Base-by-base conservation (phyloP, 2,888 invertebrate genomes). In the Alloplasta piceator region DNA sequence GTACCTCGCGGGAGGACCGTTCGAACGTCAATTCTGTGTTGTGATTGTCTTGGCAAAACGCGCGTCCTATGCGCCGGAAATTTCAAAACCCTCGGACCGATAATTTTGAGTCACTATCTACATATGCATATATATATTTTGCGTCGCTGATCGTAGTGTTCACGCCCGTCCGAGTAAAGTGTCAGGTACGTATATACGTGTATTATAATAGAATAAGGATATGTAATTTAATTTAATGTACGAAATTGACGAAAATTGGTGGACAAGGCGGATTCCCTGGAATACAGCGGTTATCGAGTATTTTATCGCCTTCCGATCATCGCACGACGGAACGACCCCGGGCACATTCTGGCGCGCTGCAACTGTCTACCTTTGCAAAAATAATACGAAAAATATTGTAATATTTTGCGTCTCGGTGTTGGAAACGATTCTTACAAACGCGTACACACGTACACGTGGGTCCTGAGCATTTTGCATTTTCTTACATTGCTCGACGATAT, bases 211-310 rank as follows among this genome's bases (percentile, higher is more conserved):
- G 74, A 78, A 78, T 75, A 46, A 67, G 67, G 48, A 78, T 72
- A 48, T 82, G 71, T 78, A 82, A 82, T 82, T 82, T 82, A 66
- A 82, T 82, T 82, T 74, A 78, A 82, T 82, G 61, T 67, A 82
- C 75, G 63, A 78, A 82, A 82, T 78, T 78, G 78, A 56, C 56
- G 78, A 82, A 82, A 82, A 82, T 82, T 82, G 82, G 70, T 75
- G 50, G 70, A 74, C 75, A 38, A 39, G 50, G 38, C 26, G 26
- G 63, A 41, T 16, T 26, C 64, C 36, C 26, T 75, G 10, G 71
- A 36, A 52, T 50, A 73, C 41, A 46, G 71, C 68, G 50, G 71
- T 71, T 78, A 78, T 82, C 78, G 80, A 36, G 46, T 61, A 64
- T 64, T 60, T 77, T 81, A 78, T 82, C 82, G 82, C 75, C 75